phyloP scores from a whole-genome alignment of 2,113 vertebrate genomes.

The Axis porcinus region DNA sequence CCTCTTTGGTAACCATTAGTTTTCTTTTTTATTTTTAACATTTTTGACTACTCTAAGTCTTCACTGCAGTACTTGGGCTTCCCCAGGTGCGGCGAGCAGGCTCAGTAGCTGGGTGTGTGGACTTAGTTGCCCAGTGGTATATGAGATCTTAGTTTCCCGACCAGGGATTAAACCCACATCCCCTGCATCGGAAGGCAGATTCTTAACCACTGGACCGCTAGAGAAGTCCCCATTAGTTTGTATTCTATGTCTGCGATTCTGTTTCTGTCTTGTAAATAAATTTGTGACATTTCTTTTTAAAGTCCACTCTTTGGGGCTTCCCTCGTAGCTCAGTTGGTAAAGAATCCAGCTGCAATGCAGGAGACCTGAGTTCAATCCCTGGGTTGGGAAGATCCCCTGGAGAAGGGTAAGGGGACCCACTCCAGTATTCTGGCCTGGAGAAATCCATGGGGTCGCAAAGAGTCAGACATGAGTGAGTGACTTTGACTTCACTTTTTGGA shows the following conservation, averaged over 20 bases:
- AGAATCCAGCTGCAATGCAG: background rate
- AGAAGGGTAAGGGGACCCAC: background rate
- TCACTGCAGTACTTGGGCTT: background rate
- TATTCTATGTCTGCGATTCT: background rate
- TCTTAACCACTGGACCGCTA: background rate
- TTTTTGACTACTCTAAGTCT: background rate
- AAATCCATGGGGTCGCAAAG: background rate
- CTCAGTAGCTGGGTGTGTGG: background rate
- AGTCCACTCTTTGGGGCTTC: background rate
- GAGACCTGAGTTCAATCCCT: background rate
- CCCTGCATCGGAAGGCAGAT: background rate
- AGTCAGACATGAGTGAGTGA: fast-evolving
- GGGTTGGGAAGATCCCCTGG: background rate
- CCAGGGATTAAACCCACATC: background rate
- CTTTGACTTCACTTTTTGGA: background rate
- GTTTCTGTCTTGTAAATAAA: background rate
- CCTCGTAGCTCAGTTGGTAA: background rate
- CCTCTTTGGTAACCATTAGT: background rate
- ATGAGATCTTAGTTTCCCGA: background rate
- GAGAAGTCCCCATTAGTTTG: background rate
- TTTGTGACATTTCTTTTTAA: background rate
- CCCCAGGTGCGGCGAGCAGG: fast-evolving
- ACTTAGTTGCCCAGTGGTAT: background rate
- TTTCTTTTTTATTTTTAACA: background rate
- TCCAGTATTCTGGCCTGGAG: background rate